Percentiles rank a stretch among this genome's conserved stretches.
Evolutionary conservation across 2,888 invertebrate species (phyloP).

Genomic region (Agriopis aurantiaria): DNA sequence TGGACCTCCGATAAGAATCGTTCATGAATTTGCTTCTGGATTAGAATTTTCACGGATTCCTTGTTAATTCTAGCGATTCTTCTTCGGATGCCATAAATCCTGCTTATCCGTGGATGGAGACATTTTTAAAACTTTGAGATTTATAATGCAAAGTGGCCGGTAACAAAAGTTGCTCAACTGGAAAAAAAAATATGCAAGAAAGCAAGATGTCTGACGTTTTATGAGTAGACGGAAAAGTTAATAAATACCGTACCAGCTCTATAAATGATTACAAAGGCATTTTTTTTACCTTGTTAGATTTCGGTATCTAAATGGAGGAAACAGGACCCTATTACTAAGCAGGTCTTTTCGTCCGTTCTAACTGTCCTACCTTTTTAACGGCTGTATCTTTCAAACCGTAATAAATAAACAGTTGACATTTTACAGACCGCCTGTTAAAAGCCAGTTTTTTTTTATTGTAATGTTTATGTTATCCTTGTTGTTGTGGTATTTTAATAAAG

Average conservation of each 20-base stretch:
- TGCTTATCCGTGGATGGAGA: slow-evolving; percentile 45
- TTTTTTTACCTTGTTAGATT: neutral
- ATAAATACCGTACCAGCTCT: slow-evolving; percentile 1
- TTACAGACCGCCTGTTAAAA: no score
- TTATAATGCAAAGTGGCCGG: slow-evolving; percentile 36
- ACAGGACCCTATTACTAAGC: no score
- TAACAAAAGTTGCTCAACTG: slow-evolving; percentile 24
- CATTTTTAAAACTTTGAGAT: slow-evolving; percentile 47
- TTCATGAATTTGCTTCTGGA: slow-evolving; percentile 35
- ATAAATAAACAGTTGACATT: no score
- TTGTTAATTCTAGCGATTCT: slow-evolving; percentile 46
- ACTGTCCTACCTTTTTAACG: no score
- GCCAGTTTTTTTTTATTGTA: no score
- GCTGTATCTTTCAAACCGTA: no score
- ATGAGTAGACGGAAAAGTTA: slow-evolving; percentile 4
- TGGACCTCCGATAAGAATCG: slow-evolving; percentile 33
- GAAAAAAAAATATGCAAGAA: slow-evolving; percentile 14
- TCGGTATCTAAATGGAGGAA: neutral
- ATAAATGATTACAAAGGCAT: neutral
- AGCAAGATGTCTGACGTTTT: slow-evolving; percentile 13
- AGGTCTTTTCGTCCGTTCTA: no score
- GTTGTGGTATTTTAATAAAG: no score
- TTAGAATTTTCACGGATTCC: slow-evolving; percentile 45
- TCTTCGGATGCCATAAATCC: slow-evolving; percentile 43
- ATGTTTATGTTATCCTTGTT: no score